Percentiles rank a stretch among this genome's conserved stretches.
Conservation (phyloP, 2,113 vertebrate species). For the Nannospalax galili region DNA sequence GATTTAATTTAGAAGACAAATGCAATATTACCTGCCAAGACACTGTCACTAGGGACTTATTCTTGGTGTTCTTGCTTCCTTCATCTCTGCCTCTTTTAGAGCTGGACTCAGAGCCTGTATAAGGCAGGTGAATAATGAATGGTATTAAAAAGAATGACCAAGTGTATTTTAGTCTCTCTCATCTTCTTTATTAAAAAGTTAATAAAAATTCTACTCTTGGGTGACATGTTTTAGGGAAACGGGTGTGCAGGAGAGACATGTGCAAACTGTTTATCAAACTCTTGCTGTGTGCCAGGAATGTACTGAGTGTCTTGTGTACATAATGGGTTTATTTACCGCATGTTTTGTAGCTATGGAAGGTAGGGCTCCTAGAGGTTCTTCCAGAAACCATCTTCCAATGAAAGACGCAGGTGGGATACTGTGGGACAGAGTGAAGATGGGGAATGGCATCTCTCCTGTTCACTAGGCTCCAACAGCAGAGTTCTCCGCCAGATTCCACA, state of each 20-base stretch:
- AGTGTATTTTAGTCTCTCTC: not conserved
- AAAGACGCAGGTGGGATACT: not conserved
- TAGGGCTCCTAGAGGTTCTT: not conserved
- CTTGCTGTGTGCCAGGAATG: not conserved
- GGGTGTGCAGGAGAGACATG: not conserved
- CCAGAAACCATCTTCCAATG: not conserved
- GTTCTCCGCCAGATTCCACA: not conserved
- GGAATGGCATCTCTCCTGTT: not conserved
- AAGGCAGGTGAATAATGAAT: not conserved
- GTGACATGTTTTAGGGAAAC: not conserved
- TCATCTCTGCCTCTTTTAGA: constrained; percentile 16
- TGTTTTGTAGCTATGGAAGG: not conserved
- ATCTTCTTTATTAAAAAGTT: constrained; percentile 32
- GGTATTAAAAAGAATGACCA: not conserved
- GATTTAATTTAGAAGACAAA: constrained; percentile 61
- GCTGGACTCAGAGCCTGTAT: not conserved
- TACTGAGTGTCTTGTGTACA: not conserved
- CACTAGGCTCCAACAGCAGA: not conserved
- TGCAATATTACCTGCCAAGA: not conserved
- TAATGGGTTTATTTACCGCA: not conserved
- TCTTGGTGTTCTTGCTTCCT: not conserved
- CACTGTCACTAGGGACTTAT: not conserved
- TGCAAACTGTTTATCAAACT: not conserved
- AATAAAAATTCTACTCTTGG: not conserved
- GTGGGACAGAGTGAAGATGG: not conserved